These are phyloP conservation scores for Pseudolycoriella hygida DNA, from an alignment of 2,888 invertebrate genomes.

Conservation along the genomic window DNA sequence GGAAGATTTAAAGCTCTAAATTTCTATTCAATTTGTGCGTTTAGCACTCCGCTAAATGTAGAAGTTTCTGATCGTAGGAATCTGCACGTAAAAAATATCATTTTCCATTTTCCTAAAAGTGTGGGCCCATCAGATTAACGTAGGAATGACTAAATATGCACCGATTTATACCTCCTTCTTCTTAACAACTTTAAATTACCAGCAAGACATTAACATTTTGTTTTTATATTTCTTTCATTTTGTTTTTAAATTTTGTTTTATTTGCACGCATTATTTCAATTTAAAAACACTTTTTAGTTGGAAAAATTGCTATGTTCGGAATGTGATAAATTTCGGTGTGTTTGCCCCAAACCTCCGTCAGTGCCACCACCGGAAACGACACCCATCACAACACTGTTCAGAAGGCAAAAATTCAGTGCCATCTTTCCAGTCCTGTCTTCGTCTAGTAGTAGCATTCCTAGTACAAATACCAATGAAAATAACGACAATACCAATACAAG, in stretches of 20 bases:
- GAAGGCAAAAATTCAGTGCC: slow-evolving; percentile 1
- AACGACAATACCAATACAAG: too few relatives aligned
- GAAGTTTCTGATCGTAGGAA: too few relatives aligned
- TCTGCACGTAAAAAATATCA: too few relatives aligned
- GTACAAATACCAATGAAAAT: too few relatives aligned
- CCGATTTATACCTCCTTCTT: too few relatives aligned
- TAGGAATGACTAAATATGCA: too few relatives aligned
- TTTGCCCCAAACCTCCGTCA: slow-evolving; percentile 14
- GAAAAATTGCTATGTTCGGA: slow-evolving; percentile 27
- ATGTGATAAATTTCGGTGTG: slow-evolving; percentile 28
- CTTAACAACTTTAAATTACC: not conserved
- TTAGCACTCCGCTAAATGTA: too few relatives aligned
- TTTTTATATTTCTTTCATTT: not conserved
- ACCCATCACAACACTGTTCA: slow-evolving; percentile 11
- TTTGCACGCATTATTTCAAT: not conserved
- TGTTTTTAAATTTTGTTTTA: slow-evolving; percentile 1
- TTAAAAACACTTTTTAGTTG: slow-evolving; percentile 22
- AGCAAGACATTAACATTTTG: not conserved
- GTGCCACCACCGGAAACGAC: not conserved
- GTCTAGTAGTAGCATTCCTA: too few relatives aligned
- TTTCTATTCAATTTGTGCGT: too few relatives aligned
- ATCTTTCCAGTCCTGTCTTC: not conserved
- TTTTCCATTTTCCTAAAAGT: too few relatives aligned
- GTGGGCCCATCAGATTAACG: too few relatives aligned
- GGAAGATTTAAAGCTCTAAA: too few relatives aligned